Conservation (phyloP, 2,113 vertebrate species). For the Petaurus breviceps region DNA sequence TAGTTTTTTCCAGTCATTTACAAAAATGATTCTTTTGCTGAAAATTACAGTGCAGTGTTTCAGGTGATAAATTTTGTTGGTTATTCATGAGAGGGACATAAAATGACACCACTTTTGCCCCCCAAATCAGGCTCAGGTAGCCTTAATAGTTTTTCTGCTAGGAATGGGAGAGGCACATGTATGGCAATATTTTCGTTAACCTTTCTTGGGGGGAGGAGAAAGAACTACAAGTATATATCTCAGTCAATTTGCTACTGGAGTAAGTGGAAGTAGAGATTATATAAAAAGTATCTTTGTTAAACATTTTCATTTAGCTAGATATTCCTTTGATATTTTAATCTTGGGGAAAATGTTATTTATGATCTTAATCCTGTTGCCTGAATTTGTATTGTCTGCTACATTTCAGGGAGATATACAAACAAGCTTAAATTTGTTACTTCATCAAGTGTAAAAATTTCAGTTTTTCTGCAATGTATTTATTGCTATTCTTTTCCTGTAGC, state of each 20-base stretch:
- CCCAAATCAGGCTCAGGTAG: slow-evolving; percentile 63
- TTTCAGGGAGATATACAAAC: slow-evolving; percentile 41
- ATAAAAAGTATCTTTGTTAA: slow-evolving; percentile 46
- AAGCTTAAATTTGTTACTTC: slow-evolving; percentile 79
- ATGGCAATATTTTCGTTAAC: slow-evolving; percentile 16
- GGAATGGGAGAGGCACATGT: slow-evolving; percentile 12
- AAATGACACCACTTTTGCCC: slow-evolving; percentile 80
- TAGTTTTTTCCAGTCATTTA: slow-evolving; percentile 62
- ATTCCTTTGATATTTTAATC: slow-evolving; percentile 44
- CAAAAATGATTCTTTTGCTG: slow-evolving; percentile 79
- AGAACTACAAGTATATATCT: slow-evolving; percentile 30
- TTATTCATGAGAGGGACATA: slow-evolving; percentile 82
- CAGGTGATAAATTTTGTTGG: slow-evolving; percentile 84
- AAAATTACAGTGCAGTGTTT: slow-evolving; percentile 79
- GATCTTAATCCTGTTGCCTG: slow-evolving; percentile 60
- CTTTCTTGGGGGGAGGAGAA: not conserved
- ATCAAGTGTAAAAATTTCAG: slow-evolving; percentile 18
- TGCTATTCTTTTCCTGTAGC: not conserved
- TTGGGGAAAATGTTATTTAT: slow-evolving; percentile 67
- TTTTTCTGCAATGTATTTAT: slow-evolving; percentile 35
- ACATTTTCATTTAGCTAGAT: slow-evolving; percentile 44
- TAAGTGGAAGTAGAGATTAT: slow-evolving; percentile 58
- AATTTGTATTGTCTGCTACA: slow-evolving; percentile 59
- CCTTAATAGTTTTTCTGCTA: slow-evolving; percentile 57
- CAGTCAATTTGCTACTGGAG: slow-evolving; percentile 40